phyloP scores from a whole-genome alignment of 2,888 invertebrate genomes.

The Alitta virens region DNA sequence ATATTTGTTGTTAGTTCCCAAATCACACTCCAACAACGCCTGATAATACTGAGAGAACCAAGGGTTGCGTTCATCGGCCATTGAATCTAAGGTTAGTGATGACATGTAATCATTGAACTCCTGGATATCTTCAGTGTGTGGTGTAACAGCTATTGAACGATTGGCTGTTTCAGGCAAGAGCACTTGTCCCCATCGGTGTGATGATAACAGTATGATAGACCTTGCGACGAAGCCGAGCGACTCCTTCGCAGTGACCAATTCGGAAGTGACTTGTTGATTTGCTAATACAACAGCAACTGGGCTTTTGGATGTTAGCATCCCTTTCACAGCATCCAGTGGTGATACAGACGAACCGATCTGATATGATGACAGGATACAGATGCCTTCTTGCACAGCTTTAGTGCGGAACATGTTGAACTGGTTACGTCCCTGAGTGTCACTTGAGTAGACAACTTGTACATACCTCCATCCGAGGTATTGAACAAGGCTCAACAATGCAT shows the following conservation, averaged over 20 bases:
- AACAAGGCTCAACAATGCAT: constrained; percentile 40
- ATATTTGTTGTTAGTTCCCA: constrained; percentile 31
- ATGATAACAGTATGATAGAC: background rate
- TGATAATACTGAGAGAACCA: constrained; percentile 47
- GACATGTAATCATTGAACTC: background rate
- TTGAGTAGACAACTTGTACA: constrained; percentile 42
- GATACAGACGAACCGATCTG: background rate
- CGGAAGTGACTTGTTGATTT: background rate
- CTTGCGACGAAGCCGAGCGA: background rate
- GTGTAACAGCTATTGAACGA: background rate
- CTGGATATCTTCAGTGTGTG: background rate
- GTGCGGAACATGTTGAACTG: constrained; percentile 31
- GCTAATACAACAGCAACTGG: background rate
- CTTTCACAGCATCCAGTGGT: background rate
- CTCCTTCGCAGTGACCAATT: background rate
- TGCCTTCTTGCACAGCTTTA: background rate
- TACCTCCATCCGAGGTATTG: constrained; percentile 39
- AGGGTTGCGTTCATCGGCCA: constrained; percentile 31
- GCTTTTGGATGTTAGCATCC: background rate
- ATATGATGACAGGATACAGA: constrained; percentile 1
- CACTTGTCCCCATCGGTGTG: background rate
- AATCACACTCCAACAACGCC: constrained; percentile 36
- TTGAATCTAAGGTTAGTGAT: background rate
- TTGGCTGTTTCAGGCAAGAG: background rate
- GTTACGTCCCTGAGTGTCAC: constrained; percentile 36